Percentiles rank a stretch among this genome's conserved stretches.
These are phyloP conservation scores for Coturnix japonica DNA, from an alignment of 2,113 vertebrate species.

Conservation along the genomic window DNA sequence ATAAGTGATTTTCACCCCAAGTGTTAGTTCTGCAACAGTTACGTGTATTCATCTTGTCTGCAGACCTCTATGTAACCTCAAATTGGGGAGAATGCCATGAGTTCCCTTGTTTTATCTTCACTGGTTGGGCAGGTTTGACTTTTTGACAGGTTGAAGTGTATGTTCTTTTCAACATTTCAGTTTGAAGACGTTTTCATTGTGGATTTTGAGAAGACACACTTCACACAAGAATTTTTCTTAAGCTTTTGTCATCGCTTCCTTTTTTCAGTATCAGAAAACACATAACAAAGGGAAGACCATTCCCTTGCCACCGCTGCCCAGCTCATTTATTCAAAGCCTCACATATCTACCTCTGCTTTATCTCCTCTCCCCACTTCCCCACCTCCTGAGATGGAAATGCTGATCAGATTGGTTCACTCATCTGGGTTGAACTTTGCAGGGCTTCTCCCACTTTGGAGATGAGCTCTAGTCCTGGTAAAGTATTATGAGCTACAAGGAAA, in stretches of 20 bases:
- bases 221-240: not conserved
- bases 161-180: not conserved
- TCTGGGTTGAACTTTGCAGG: not conserved
- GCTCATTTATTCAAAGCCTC: not conserved
- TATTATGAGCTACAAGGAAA: not conserved
- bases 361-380: not conserved
- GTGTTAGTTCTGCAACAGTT: not conserved
- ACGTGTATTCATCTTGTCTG: not conserved
- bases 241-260: not conserved
- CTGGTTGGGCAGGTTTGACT: not conserved
- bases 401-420: not conserved
- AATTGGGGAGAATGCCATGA: not conserved
- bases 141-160: not conserved
- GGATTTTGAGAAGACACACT: not conserved
- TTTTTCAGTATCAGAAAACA: not conserved
- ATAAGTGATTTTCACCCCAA: slow-evolving; percentile 21
- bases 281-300: not conserved
- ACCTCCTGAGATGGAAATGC: not conserved
- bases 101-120: not conserved
- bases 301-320: not conserved
- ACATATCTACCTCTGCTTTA: not conserved
- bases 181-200: not conserved
- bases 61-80: not conserved
- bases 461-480: not conserved
- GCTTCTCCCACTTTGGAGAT: not conserved